phyloP scores from a whole-genome alignment of 1,140 invertebrate genomes.

The Pseudomyrmex sp. region DNA sequence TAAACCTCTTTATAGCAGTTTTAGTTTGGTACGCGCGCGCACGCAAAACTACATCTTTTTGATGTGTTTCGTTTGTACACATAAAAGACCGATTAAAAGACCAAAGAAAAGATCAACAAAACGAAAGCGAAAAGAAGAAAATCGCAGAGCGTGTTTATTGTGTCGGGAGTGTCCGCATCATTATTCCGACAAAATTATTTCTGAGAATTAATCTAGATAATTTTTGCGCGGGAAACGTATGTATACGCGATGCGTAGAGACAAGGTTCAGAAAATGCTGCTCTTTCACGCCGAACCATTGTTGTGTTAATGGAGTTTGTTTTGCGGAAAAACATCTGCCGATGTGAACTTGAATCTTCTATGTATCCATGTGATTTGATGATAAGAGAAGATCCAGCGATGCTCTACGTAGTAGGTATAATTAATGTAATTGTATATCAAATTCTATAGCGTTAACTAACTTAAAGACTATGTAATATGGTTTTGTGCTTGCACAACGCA shows the following conservation, averaged over 20 bases:
- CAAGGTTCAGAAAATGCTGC: constrained; percentile 54
- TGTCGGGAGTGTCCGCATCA: constrained; percentile 16
- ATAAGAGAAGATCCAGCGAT: constrained; percentile 79
- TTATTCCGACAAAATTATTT: constrained; percentile 24
- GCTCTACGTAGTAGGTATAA: constrained; percentile 83
- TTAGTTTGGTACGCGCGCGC: constrained; percentile 15
- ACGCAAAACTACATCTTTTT: constrained; percentile 49
- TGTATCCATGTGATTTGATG: constrained; percentile 63
- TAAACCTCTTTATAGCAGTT: constrained; percentile 46
- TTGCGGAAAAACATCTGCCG: constrained; percentile 49
- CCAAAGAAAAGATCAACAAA: not conserved
- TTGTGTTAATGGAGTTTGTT: constrained; percentile 32
- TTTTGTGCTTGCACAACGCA: constrained; percentile 44
- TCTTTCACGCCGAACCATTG: constrained; percentile 24
- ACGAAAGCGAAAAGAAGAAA: constrained; percentile 1
- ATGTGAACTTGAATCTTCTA: constrained; percentile 67
- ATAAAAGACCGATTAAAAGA: constrained; percentile 17
- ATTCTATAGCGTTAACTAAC: constrained; percentile 82
- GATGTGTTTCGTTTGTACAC: not conserved
- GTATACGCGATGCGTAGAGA: constrained; percentile 17
- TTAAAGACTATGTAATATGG: constrained; percentile 80
- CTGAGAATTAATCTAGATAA: constrained; percentile 14
- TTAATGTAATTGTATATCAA: constrained; percentile 81
- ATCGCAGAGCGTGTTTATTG: constrained; percentile 9
- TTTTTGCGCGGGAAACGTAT: constrained; percentile 16